Evolutionary conservation across 1,140 invertebrate species (phyloP), one percentile per base, ranked within the genome.

Genomic region (Leucophenga varia): DNA sequence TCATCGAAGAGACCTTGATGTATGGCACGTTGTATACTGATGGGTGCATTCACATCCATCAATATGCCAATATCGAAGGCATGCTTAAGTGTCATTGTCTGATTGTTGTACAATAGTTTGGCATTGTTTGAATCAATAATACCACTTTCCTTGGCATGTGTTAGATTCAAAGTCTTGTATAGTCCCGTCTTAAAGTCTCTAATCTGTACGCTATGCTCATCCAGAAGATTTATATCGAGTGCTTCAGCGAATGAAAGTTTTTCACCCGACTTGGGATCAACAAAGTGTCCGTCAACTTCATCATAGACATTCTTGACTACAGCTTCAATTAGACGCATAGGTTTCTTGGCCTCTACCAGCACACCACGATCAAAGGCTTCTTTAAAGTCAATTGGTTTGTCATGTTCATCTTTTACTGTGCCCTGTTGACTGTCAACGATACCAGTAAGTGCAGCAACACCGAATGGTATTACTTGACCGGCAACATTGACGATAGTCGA

Each of bases 1-100:
- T 89, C 87, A 57, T 90, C 86, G 64, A 93, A 93, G 0, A 92
- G 75, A 2, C 91, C 91, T 77, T 92, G 88, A 73, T 93, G 89
- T 36, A 95, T 84, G 1, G 89, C 88, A 72, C 88, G 79, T 67
- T 94, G 92, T 21, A 95, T 68, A 5, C 90, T 92, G n/a, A 93
- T 81, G 1, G 89, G 82, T 2, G 86, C 86, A 75, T 86, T 87
- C 48, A 84, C 88, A 68, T 93, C 91, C 46, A 90, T 79, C 12
- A 93, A 79, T 35, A 92, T 80, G 38, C 89, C 90, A 45, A 83
- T 80, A 64, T 91, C 85, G 53, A 93, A 88, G 3, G 91, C 90
- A 74, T 92, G 86, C 37, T 81, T 80, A 18, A 95, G 76, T n/a
- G 83, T 83, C 28, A 93, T 81, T 54, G 87, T 83, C 40, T 79